These are phyloP conservation scores for Sander vitreus DNA, from an alignment of 2,113 vertebrate species.

Conservation along the genomic window DNA sequence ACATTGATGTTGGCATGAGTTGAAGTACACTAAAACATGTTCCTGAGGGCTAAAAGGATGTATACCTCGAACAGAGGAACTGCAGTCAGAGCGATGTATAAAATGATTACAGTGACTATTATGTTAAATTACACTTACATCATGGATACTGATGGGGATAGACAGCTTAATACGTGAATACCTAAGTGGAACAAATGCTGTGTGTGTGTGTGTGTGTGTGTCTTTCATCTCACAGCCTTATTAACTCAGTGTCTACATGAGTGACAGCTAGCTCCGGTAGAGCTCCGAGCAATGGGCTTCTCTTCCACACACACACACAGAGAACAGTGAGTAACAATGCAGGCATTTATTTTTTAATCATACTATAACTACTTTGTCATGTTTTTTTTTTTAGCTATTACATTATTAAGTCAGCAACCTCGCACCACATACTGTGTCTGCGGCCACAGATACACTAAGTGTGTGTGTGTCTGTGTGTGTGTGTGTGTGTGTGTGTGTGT, in stretches of 20 bases:
- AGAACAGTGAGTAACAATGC: conserved; percentile 28
- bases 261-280: conserved; percentile 75
- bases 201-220: conserved; percentile 22
- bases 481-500: conserved; percentile 21
- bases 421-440: conserved; percentile 41
- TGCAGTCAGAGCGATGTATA: conserved; percentile 15
- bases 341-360: conserved; percentile 33
- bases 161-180: conserved; percentile 61
- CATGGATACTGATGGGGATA: conserved; percentile 54
- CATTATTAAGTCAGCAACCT: conserved; percentile 31
- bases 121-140: conserved; percentile 54
- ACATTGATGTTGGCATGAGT: not conserved
- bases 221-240: conserved; percentile 70
- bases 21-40: not conserved
- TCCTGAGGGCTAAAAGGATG: conserved; percentile 24
- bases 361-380: conserved; percentile 23
- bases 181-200: conserved; percentile 54
- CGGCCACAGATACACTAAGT: conserved; percentile 22
- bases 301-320: conserved; percentile 32
- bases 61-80: not conserved
- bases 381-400: conserved; percentile 22
- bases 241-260: conserved; percentile 68
- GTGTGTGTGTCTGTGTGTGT: conserved; percentile 31
- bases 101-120: conserved; percentile 63
- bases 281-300: conserved; percentile 73